Base-by-base conservation (phyloP, 1,140 invertebrate species). In the Micrasema longulum region DNA sequence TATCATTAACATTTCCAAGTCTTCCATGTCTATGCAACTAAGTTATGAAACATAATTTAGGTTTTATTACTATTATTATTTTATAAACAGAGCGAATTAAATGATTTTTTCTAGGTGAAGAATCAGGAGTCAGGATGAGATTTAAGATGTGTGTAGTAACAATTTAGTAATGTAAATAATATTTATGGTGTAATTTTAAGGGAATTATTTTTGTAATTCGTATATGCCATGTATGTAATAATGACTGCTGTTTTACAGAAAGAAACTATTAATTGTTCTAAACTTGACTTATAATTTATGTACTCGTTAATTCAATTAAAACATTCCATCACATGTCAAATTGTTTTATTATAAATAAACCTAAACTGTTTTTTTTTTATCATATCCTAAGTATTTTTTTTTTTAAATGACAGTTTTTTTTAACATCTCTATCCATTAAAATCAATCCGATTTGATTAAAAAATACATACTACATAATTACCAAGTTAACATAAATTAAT, bases 291-390 rank as follows among this genome's bases (percentile, higher is more conserved):
- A 47, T 60, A 60, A 53, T 63, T 63, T 64, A 64, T 64, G 43
- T 64, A 64, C 23, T 64, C 10, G 60, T 64, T 64, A 64, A 64
- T 64, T 64, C 43, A 64, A 64, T 64, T 63, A 64, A 47, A 64
- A 64, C 22, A 64, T 64, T 31, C 60, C 38, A 31, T 64, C 55
- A 31, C 26, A 31, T 7, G 7, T 4, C 26, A 31, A 2, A 31
- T 31, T 31, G 7, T 31, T 31, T 31, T 31, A 31, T 31, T 31
- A n/a, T n/a, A n/a, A n/a, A n/a, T n/a, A n/a, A n/a, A n/a, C n/a
- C n/a, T n/a, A n/a, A n/a, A n/a, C n/a, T n/a, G n/a, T n/a, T n/a
- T n/a, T n/a, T n/a, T n/a, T n/a, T n/a, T n/a, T n/a, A n/a, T n/a
- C n/a, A n/a, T n/a, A n/a, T n/a, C n/a, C n/a, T n/a, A n/a, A n/a